Percentiles rank a stretch among this genome's conserved stretches.
Conservation (phyloP, 2,113 vertebrate species). For the Neolamprologus ventralis region DNA sequence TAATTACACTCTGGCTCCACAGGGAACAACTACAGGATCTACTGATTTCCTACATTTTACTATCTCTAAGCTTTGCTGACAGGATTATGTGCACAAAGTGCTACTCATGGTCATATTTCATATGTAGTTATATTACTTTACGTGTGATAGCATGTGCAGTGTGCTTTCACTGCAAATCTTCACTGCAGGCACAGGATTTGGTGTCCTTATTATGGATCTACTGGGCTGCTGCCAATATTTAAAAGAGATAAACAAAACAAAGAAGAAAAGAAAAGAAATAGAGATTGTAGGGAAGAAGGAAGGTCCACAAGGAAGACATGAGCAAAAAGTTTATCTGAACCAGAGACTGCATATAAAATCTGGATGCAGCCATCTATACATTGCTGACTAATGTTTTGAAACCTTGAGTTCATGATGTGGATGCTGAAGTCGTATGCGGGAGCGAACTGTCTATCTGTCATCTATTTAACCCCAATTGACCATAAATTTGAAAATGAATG, state of each 20-base stretch:
- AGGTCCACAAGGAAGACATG: neutral
- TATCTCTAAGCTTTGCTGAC: conserved; percentile 11
- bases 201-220: neutral
- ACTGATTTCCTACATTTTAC: conserved; percentile 20
- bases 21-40: conserved; percentile 14
- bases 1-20: conserved; percentile 38
- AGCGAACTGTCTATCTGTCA: neutral
- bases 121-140: neutral
- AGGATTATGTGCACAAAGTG: neutral
- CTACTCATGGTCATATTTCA: neutral
- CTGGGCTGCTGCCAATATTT: neutral
- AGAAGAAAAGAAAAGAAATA: neutral
- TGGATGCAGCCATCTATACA: neutral
- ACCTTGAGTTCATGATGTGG: neutral
- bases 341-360: neutral
- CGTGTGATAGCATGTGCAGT: neutral
- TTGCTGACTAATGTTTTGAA: neutral
- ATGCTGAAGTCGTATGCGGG: accelerated
- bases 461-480: neutral
- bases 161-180: neutral
- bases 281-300: neutral
- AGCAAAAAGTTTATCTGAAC: neutral
- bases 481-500: neutral
- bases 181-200: neutral
- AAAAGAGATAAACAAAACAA: neutral